Base-by-base conservation (phyloP, 1,140 invertebrate species). In the Saccostrea echinata region DNA sequence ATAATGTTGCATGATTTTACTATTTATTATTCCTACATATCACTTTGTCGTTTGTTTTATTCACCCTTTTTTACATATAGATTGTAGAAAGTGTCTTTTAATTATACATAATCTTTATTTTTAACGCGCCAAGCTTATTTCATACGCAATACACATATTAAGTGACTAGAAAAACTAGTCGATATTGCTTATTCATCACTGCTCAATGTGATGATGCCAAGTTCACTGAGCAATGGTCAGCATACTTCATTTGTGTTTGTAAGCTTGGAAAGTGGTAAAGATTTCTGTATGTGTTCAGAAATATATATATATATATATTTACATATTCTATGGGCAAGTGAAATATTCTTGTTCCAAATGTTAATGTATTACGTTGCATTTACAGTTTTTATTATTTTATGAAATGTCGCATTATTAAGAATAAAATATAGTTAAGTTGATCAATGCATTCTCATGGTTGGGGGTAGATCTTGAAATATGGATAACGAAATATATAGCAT, bases 21-120 rank as follows among this genome's bases (percentile, higher is more conserved):
- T 64, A 16, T 80, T 86, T 76, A 76, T 76, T 71, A 71, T 86
- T 83, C 71, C 33, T 71, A 86, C 85, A 86, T 86, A 86, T 86
- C 85, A 86, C 85, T 55, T 68, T 85, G 35, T 76, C 53, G 35
- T 86, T 76, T 86, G 68, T 76, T 76, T 84, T 80, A 71, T 80
- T 76, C 71, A 53, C 52, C 35, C 68, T 18, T 24, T 35, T 55
- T 53, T 52, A 52, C 53, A n/a, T 61, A 33, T 76, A 76, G 27
- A 76, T 76, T 76, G 30, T 76, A 76, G 68, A 71, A 24, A 76
- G 11, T 76, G 68, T 64, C 57, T 76, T 76, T 76, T 76, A 76
- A 30, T 76, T 76, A 76, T 76, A 76, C 68, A 76, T 76, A 30
- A n/a, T 76, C 27, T 71, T 30, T 76, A 76, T 27, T 30, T 76